Conservation (phyloP, 30 jellyfish, hydroid and myxozoan species). For the Haliclystus octoradiatus region DNA sequence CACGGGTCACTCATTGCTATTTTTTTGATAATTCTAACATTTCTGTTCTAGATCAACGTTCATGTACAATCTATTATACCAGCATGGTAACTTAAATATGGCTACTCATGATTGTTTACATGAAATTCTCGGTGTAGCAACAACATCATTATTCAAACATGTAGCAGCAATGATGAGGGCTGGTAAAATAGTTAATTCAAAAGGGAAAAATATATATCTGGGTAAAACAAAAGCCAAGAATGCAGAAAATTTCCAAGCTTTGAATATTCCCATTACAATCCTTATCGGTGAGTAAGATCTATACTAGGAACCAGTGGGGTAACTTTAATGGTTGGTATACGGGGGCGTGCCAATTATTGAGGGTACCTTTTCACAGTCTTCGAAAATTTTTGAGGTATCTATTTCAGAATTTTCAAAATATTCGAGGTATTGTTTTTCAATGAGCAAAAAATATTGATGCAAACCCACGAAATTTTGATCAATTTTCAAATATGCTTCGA, state of each 20-base stretch:
- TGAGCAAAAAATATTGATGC: too few relatives aligned
- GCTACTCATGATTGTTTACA: conserved; percentile 46
- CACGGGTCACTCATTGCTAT: too few relatives aligned
- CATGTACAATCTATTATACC: conserved; percentile 37
- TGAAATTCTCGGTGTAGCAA: conserved; percentile 47
- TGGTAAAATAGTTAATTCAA: conserved; percentile 18
- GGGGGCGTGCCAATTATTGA: too few relatives aligned
- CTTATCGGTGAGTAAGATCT: conserved; percentile 18
- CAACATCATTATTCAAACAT: conserved; percentile 41
- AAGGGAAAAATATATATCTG: conserved; percentile 40
- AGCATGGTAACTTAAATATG: conserved; percentile 47
- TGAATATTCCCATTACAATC: conserved; percentile 27
- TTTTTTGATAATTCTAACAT: too few relatives aligned
- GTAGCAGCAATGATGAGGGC: conserved; percentile 30
- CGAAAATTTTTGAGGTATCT: too few relatives aligned
- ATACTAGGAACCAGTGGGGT: too few relatives aligned
- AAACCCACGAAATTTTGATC: too few relatives aligned
- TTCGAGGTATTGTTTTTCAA: too few relatives aligned
- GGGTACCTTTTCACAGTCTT: too few relatives aligned
- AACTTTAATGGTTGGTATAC: too few relatives aligned
- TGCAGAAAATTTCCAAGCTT: conserved; percentile 6
- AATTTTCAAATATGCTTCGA: too few relatives aligned
- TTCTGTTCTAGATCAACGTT: conserved; percentile 18
- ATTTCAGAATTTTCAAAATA: too few relatives aligned
- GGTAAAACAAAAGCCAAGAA: conserved; percentile 19